phyloP scores from a whole-genome alignment of 1,140 invertebrate genomes.

The Nomia melanderi region DNA sequence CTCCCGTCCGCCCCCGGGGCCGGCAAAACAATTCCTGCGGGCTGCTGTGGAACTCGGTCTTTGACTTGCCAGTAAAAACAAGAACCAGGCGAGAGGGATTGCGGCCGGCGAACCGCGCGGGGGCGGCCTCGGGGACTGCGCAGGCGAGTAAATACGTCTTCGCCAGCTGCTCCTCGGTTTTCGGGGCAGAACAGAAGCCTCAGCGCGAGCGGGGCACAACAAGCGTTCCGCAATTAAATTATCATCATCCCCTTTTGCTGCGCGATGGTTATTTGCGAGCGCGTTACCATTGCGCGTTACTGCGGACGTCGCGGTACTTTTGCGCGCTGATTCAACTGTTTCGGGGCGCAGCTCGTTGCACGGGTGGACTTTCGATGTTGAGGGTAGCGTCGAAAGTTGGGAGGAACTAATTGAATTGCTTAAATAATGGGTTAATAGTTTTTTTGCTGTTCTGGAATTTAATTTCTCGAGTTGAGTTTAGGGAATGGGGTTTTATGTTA shows the following conservation, averaged over 20 bases:
- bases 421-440: too few relatives aligned
- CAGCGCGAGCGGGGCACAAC: conserved; percentile 34
- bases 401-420: too few relatives aligned
- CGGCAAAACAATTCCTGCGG: conserved; percentile 53
- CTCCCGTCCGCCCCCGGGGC: conserved; percentile 5
- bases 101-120: too few relatives aligned
- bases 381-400: too few relatives aligned
- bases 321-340: too few relatives aligned
- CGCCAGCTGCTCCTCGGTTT: conserved; percentile 53
- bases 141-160: conserved; percentile 51
- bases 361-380: too few relatives aligned
- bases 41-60: conserved; percentile 46
- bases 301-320: conserved; percentile 7
- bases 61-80: conserved; percentile 66
- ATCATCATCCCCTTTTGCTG: conserved; percentile 53
- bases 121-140: too few relatives aligned
- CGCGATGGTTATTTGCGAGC: too few relatives aligned
- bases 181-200: conserved; percentile 7
- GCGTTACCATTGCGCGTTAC: background rate
- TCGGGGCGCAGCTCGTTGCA: too few relatives aligned
- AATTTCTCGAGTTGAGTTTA: too few relatives aligned
- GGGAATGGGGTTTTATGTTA: too few relatives aligned
- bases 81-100: conserved; percentile 4
- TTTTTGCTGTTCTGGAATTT: too few relatives aligned
- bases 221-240: conserved; percentile 63